These are phyloP conservation scores for Synergus itoensis DNA, from an alignment of 2,888 invertebrate genomes.

Conservation along the genomic window DNA sequence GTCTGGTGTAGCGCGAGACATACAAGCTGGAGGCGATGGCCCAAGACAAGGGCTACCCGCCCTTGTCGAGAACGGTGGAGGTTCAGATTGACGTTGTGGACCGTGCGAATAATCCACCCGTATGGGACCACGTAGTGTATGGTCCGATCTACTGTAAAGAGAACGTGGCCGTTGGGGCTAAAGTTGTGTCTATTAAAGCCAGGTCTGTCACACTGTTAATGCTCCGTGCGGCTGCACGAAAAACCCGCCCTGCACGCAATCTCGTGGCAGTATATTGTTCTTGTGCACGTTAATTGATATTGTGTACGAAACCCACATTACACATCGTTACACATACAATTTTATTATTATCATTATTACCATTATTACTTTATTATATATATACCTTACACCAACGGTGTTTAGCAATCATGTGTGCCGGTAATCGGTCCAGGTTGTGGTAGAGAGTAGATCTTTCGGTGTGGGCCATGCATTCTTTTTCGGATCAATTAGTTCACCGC, in stretches of 20 bases:
- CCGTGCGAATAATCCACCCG: constrained; percentile 98
- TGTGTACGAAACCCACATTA: constrained; percentile 74
- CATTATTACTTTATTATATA: constrained; percentile 21
- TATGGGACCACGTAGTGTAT: constrained; percentile 97
- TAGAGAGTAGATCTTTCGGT: background rate
- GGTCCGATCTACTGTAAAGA: constrained; percentile 98
- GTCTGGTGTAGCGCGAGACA: constrained; percentile 90
- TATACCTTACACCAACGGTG: constrained; percentile 41
- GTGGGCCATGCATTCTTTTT: background rate
- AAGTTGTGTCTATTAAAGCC: constrained; percentile 99
- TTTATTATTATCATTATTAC: constrained; percentile 33
- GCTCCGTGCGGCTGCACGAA: constrained; percentile 76
- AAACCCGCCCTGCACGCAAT: constrained; percentile 78
- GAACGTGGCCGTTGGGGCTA: constrained; percentile 98
- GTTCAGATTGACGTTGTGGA: constrained; percentile 99
- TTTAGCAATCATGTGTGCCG: constrained; percentile 9
- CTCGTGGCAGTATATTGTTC: constrained; percentile 78
- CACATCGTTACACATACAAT: constrained; percentile 54
- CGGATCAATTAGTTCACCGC: background rate
- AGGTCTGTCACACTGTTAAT: constrained; percentile 88
- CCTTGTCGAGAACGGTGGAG: constrained; percentile 97
- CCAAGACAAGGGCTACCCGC: constrained; percentile 97
- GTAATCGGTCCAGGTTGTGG: constrained; percentile 14
- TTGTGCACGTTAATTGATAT: constrained; percentile 78
- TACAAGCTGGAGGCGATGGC: constrained; percentile 99